Conservation (phyloP, 2,888 invertebrate species). For the Crepidodera aurea region DNA sequence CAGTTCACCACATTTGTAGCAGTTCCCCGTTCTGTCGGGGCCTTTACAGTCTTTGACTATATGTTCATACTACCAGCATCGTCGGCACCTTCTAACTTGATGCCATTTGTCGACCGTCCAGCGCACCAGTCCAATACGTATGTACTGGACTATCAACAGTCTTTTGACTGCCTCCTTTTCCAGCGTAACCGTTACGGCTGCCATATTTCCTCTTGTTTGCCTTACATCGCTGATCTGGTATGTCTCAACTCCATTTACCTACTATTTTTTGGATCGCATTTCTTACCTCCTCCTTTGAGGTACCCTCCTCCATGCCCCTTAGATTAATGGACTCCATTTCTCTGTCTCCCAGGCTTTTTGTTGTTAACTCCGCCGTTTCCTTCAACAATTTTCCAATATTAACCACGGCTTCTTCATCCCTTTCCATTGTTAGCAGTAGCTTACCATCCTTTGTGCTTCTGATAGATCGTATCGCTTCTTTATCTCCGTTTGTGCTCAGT, state of each 20-base stretch:
- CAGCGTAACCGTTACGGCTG: background rate
- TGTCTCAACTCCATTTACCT: background rate
- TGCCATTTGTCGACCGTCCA: background rate
- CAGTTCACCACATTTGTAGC: slow-evolving; percentile 8
- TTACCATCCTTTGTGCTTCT: slow-evolving; percentile 4
- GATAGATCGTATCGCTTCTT: background rate
- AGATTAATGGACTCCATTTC: background rate
- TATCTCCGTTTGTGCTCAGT: background rate
- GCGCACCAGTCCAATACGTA: background rate
- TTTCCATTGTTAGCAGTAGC: slow-evolving; percentile 1
- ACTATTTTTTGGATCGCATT: background rate
- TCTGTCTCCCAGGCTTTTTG: background rate
- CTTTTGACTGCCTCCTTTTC: background rate
- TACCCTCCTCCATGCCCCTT: background rate
- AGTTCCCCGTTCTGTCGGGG: slow-evolving; percentile 8
- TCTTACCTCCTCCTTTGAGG: background rate
- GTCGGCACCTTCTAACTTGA: background rate
- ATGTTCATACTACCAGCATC: slow-evolving; percentile 23
- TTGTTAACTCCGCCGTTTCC: background rate
- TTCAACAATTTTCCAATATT: background rate
- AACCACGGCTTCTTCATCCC: background rate
- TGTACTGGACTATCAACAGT: background rate
- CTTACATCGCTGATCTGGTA: background rate
- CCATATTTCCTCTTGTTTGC: background rate
- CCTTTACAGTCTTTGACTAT: background rate